phyloP scores from a whole-genome alignment of 2,888 invertebrate species.

The Drosophila mimica region DNA sequence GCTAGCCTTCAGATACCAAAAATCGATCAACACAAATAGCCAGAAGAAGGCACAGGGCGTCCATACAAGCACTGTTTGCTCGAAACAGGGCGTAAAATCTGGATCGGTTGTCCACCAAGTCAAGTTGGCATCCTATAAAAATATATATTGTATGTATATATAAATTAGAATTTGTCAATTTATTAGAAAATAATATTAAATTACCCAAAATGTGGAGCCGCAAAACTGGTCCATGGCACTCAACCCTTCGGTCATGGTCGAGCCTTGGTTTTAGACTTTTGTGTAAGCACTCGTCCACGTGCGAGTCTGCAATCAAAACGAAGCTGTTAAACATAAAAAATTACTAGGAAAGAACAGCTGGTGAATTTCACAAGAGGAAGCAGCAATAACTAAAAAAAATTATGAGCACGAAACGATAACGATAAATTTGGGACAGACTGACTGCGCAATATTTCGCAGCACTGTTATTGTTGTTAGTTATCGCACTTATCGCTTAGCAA shows the following conservation, averaged over 20 bases:
- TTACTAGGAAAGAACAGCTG: slow-evolving; percentile 49
- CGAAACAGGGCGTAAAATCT: slow-evolving; percentile 95
- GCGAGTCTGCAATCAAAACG: slow-evolving; percentile 20
- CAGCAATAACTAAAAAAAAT: slow-evolving; percentile 35
- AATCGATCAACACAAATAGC: slow-evolving; percentile 90
- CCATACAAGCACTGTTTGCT: slow-evolving; percentile 96
- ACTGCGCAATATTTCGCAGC: slow-evolving; percentile 17
- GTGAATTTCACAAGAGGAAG: slow-evolving; percentile 34
- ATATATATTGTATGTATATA: neutral
- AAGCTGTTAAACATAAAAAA: slow-evolving; percentile 39
- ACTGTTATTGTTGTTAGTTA: slow-evolving; percentile 12
- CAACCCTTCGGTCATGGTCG: slow-evolving; percentile 77
- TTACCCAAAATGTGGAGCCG: slow-evolving; percentile 92
- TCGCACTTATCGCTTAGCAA: slow-evolving; percentile 37
- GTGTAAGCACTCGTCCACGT: slow-evolving; percentile 33
- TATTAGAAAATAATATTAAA: neutral
- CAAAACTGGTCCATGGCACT: slow-evolving; percentile 91
- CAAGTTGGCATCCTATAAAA: slow-evolving; percentile 88
- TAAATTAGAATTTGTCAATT: neutral
- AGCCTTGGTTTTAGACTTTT: slow-evolving; percentile 12
- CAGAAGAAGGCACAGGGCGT: slow-evolving; percentile 94
- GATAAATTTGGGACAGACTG: slow-evolving; percentile 15
- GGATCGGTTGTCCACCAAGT: slow-evolving; percentile 94
- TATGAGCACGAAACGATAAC: slow-evolving; percentile 25
- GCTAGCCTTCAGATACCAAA: slow-evolving; percentile 91